Base-by-base conservation (phyloP, 2,888 invertebrate genomes). In the Lepidonotus clava region DNA sequence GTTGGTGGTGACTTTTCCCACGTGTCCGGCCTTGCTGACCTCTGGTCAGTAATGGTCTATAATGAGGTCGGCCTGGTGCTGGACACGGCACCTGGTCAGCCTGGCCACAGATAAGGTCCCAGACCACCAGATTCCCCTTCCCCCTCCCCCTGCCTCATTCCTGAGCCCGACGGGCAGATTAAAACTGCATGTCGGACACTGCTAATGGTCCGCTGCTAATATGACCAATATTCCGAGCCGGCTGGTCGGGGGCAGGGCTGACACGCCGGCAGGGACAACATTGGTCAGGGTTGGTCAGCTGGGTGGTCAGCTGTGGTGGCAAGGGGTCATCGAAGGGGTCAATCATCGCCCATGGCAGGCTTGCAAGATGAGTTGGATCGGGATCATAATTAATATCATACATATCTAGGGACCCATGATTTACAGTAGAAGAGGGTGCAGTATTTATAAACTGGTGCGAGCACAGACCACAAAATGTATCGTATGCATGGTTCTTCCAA, bases 1-100 rank as follows among this genome's bases (percentile, higher is more conserved):
- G n/a, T n/a, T n/a, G 56, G 8, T n/a, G n/a, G 56, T 56, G 56
- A 56, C 56, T 56, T 56, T 56, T 56, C 56, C 56, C 56, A 56
- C 56, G 56, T 56, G 56, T 56, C 56, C 14, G 11, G 18, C 46
- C 56, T 11, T 14, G 4, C n/a, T 56, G 56, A 56, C 56, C 56
- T n/a, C 56, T 56, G 8, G 56, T n/a, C 56, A 56, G 56, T 8
- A n/a, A 56, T 56, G 56, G 56, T 56, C 56, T 5, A n/a, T 56
- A 56, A 56, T 56, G 56, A 56, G 56, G 8, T n/a, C 56, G 8
- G 18, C 18, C 46, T 46, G 46, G 46, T 46, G 46, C 46, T 46
- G 46, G 46, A 18, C 56, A 18, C 14, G n/a, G 18, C 56, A 56
- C 56, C 56, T 56, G 56, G 56, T 56, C 4, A 56, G 4, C 56